These are phyloP conservation scores for Archocentrus centrarchus DNA, from an alignment of 2,113 vertebrate genomes.

Conservation along the genomic window DNA sequence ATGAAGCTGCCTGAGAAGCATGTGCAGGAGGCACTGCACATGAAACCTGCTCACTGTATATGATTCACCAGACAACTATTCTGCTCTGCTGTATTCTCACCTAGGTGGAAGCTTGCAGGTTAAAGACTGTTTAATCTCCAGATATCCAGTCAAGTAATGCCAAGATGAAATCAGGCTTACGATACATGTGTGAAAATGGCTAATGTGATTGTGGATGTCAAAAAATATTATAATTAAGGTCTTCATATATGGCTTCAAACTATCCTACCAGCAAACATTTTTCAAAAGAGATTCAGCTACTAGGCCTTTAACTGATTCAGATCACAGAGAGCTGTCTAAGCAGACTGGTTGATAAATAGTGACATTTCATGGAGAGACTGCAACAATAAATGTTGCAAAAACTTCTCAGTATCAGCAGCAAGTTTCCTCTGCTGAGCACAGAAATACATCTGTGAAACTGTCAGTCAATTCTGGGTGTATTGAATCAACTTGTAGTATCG, in stretches of 20 bases:
- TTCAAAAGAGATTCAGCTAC: slow-evolving; percentile 22
- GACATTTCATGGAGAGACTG: slow-evolving; percentile 21
- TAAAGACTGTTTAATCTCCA: neutral
- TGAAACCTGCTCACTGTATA: neutral
- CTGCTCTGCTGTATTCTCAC: neutral
- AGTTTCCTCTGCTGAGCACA: slow-evolving; percentile 11
- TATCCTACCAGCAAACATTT: neutral
- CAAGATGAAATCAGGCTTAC: neutral
- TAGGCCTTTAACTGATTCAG: slow-evolving; percentile 24
- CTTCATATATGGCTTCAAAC: slow-evolving; percentile 13
- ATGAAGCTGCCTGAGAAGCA: neutral
- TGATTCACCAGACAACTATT: neutral
- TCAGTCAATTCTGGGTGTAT: slow-evolving; percentile 11
- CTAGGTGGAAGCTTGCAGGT: neutral
- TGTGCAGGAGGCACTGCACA: neutral
- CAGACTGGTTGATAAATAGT: slow-evolving; percentile 13
- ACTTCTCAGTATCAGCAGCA: slow-evolving; percentile 20
- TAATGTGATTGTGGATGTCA: neutral
- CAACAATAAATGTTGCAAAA: slow-evolving; percentile 29
- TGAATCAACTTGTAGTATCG: slow-evolving; percentile 20
- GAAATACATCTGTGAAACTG: slow-evolving; percentile 25
- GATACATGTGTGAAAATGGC: neutral
- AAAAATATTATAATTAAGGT: slow-evolving; percentile 13
- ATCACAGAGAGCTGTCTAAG: slow-evolving; percentile 22
- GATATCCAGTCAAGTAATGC: neutral